These are phyloP conservation scores for Penaeus indicus DNA, from an alignment of 1,140 invertebrate genomes.

Conservation along the genomic window DNA sequence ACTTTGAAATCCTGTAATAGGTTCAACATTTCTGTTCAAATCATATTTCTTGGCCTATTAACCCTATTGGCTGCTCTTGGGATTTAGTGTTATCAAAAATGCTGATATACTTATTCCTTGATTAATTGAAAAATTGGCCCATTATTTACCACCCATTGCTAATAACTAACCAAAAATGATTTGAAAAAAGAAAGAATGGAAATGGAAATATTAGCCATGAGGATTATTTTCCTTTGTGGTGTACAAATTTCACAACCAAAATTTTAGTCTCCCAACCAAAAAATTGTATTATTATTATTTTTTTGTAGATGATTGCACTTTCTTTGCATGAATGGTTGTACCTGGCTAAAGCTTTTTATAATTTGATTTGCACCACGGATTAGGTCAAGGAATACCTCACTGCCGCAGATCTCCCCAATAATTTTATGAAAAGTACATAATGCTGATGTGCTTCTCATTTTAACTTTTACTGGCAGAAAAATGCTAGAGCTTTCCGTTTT, in stretches of 20 bases:
- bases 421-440: slow-evolving; percentile 59
- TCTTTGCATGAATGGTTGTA: slow-evolving; percentile 41
- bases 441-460: slow-evolving; percentile 58
- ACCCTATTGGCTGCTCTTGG: slow-evolving; percentile 25
- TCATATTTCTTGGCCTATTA: slow-evolving; percentile 58
- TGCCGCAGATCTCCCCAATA: slow-evolving; percentile 61
- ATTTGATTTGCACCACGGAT: slow-evolving; percentile 46
- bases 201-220: too few relatives aligned
- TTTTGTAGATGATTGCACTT: neutral
- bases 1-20: slow-evolving; percentile 1
- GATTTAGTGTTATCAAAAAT: too few relatives aligned
- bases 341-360: slow-evolving; percentile 45
- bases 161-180: too few relatives aligned
- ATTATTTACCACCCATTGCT: too few relatives aligned
- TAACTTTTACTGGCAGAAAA: slow-evolving; percentile 46
- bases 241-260: too few relatives aligned
- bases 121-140: too few relatives aligned
- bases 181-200: too few relatives aligned
- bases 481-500: slow-evolving; percentile 44
- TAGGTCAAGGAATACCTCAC: slow-evolving; percentile 61
- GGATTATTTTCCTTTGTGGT: too few relatives aligned
- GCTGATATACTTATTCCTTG: too few relatives aligned
- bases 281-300: too few relatives aligned
- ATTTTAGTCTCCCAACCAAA: neutral
- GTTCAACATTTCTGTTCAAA: slow-evolving; percentile 25